Evolutionary conservation across 2,888 invertebrate genomes (phyloP), one percentile per base, ranked within the genome.

Genomic region (Sphaerophoria taeniata): DNA sequence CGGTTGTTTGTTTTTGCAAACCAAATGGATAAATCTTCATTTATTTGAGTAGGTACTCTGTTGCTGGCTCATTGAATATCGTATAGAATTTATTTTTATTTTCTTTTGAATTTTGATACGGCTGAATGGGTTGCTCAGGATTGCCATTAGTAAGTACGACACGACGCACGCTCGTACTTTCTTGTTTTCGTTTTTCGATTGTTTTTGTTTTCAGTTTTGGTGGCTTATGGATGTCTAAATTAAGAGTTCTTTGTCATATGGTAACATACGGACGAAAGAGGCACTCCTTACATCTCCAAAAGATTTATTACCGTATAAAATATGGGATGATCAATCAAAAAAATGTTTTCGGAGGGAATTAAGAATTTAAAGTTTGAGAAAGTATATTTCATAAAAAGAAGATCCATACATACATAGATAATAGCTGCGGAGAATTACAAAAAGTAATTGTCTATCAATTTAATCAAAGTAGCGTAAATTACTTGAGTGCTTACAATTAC

Each of bases 11-110:
- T 53, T 67, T 67, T 60, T 43, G 16, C 60, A 45, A 53, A 61
- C 53, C 73, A 73, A 74, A 61, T 73, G 60, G 69, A 79, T 73
- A 61, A 24, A 73, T 78, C 65, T 74, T 56, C 65, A 65, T 65
- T 74, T 56, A 74, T 65, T 53, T 51, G 39, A 34, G 43, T 49
- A 11, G 36, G 14, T n/a, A 24, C 7, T 16, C 49, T n/a, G 51
- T 31, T 58, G 36, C 39, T 39, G 9, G 45, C 56, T 36, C 56
- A 47, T 45, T 16, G 4, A 43, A 24, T 24, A 55, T 56, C 45
- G 43, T 55, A 74, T 36, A 47, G 65, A 36, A 49, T 39, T 45
- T 31, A n/a, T 61, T 33, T 56, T 74, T 72, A 14, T 39, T 24
- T 24, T 24, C 24, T 24, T 24, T 24, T 24, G 24, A 31, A 60